Evolutionary conservation across 2,888 invertebrate species (phyloP).

Genomic region (Drosophila lacicola): DNA sequence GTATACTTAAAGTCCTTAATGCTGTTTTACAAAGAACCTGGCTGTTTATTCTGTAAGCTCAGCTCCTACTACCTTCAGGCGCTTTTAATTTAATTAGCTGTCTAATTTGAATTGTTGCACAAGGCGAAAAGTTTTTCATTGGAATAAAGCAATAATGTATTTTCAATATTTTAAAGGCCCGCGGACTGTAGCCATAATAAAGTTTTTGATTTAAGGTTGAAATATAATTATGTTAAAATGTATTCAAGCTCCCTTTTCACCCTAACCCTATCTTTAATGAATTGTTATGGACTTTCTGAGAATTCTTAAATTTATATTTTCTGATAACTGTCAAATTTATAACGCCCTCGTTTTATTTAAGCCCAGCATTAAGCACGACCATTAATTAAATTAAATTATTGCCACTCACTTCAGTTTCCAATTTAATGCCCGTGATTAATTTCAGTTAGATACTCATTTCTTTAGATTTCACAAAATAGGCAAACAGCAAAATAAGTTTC

Average conservation of each 20-base stretch:
- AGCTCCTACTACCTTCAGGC: conserved; percentile 34
- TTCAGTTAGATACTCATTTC: conserved; percentile 23
- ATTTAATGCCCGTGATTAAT: conserved; percentile 68
- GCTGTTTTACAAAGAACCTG: not conserved
- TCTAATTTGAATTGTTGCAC: conserved; percentile 49
- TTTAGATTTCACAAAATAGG: not conserved
- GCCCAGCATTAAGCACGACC: conserved; percentile 35
- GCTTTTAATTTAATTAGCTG: conserved; percentile 66
- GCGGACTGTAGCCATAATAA: not conserved
- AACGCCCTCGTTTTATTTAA: conserved; percentile 4
- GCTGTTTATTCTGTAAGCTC: not conserved
- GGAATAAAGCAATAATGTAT: conserved; percentile 41
- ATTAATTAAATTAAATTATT: conserved; percentile 60
- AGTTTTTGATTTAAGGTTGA: no score
- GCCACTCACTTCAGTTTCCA: conserved; percentile 38
- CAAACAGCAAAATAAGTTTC: conserved; percentile 46
- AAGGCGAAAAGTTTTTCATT: conserved; percentile 35
- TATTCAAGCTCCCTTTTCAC: not conserved
- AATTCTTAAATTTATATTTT: not conserved
- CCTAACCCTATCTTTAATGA: not conserved
- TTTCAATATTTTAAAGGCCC: conserved; percentile 34
- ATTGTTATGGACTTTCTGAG: not conserved
- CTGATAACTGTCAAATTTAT: conserved; percentile 21
- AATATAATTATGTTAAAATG: not conserved
- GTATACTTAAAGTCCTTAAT: conserved; percentile 6